Evolutionary conservation across 2,797 vertebrate genomes (phyloP), one percentile per base, ranked within the genome.

Genomic region (Setipinna tenuifilis): DNA sequence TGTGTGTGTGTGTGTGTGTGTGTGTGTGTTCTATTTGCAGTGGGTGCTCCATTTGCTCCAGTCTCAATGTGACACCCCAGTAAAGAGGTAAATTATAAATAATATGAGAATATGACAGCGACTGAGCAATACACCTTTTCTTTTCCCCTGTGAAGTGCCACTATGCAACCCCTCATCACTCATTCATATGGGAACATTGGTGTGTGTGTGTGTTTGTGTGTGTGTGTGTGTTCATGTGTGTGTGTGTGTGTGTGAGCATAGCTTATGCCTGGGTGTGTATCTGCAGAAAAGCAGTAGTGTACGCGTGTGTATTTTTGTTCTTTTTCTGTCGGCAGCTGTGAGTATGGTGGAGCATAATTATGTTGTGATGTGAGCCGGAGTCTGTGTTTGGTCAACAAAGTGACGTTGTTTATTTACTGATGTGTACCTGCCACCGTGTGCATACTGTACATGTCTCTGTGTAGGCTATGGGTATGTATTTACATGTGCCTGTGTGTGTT

Each of bases 91-190:
- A 75, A 75, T 75, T 75, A 75, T 75, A 75, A 75, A 75, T 75
- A 59, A 75, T 75, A 12, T 28, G 62, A 71, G 28, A 31, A 28
- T 31, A 35, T 71, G 28, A 71, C 65, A 71, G 65, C 28, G 16
- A 31, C 68, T 35, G 35, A 78, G 71, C 71, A 78, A 44, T 78
- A 78, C 71, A 44, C 71, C 35, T 71, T 71, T 71, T 71, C 65
- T 78, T 78, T 35, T 41, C 68, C 68, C 31, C 68, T 19, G 16
- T 41, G 68, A 17, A 75, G 68, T 75, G 31, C 68, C 28, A 41
- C 31, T 17, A 6, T 16, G 68, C 1, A 35, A 41, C 68, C 5
- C 31, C 31, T 35, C 28, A 75, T 75, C 68, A 75, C 68, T 75
- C 68, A 75, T 41, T 35, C 68, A 35, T 7, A 75, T 35, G 31